These are phyloP conservation scores for Yponomeuta sedellus DNA, from an alignment of 2,888 invertebrate species.

Conservation along the genomic window DNA sequence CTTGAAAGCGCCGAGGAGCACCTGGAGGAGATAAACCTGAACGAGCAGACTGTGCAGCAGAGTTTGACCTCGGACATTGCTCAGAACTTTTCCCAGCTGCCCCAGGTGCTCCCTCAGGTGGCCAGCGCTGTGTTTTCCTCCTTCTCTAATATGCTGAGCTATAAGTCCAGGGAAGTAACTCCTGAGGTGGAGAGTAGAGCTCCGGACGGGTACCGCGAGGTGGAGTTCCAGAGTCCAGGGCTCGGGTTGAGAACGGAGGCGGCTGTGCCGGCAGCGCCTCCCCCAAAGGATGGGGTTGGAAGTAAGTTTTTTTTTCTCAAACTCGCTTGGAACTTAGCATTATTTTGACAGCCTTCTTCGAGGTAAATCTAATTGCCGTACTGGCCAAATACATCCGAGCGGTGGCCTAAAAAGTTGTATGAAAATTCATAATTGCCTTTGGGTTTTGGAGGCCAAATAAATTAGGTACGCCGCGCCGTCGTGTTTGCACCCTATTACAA, in stretches of 20 bases:
- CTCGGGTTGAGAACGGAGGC: slow-evolving; percentile 34
- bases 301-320: too few relatives aligned
- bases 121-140: slow-evolving; percentile 80
- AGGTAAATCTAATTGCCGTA: too few relatives aligned
- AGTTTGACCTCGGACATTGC: slow-evolving; percentile 69
- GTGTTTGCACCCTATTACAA: too few relatives aligned
- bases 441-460: too few relatives aligned
- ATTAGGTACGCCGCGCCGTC: too few relatives aligned
- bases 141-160: slow-evolving; percentile 70
- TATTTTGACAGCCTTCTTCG: too few relatives aligned
- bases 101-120: slow-evolving; percentile 75
- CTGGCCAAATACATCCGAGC: too few relatives aligned
- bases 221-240: slow-evolving; percentile 27
- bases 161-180: slow-evolving; percentile 55
- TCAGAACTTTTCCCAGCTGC: slow-evolving; percentile 74
- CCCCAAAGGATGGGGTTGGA: slow-evolving; percentile 46
- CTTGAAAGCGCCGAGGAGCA: slow-evolving; percentile 60
- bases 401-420: too few relatives aligned
- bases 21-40: slow-evolving; percentile 59
- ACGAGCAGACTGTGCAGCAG: slow-evolving; percentile 46
- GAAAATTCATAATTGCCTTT: too few relatives aligned
- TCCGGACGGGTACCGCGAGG: slow-evolving; percentile 31
- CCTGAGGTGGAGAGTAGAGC: slow-evolving; percentile 39
- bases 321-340: too few relatives aligned
- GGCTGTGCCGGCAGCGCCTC: slow-evolving; percentile 49